Evolutionary conservation across 2,888 invertebrate genomes (phyloP).

Genomic region (Petrolisthes cinctipes): DNA sequence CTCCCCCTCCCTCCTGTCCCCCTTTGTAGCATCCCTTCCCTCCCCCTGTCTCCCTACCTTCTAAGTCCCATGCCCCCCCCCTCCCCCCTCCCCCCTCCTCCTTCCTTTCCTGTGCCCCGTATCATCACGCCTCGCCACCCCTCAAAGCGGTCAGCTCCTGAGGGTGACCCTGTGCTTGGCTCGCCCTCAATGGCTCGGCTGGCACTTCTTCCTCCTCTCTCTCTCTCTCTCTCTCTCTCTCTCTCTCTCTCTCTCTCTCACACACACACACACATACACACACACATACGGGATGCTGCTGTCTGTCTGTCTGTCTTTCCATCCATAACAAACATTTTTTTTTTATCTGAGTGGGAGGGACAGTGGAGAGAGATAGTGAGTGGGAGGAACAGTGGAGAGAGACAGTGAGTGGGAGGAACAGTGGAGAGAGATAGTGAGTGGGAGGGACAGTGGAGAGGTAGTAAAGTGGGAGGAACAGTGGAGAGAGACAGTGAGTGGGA

Average conservation of each 20-base stretch:
- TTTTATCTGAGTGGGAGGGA: too few species aligned
- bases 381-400: background rate
- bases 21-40: background rate
- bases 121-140: slow-evolving; percentile 40
- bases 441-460: background rate
- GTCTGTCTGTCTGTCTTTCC: background rate
- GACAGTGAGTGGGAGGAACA: slow-evolving; percentile 25
- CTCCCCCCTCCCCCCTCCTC: slow-evolving; percentile 1
- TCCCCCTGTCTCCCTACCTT: background rate
- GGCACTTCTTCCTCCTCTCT: background rate
- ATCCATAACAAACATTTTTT: too few species aligned
- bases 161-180: slow-evolving; percentile 27
- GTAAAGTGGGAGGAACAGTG: too few species aligned
- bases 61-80: background rate
- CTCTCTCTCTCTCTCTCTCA: slow-evolving; percentile 8
- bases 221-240: background rate
- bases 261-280: background rate
- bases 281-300: background rate
- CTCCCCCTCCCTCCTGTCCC: background rate
- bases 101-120: background rate
- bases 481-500: too few species aligned
- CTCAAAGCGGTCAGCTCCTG: slow-evolving; percentile 30
- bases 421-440: background rate
- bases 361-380: slow-evolving; percentile 10
- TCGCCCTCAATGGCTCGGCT: slow-evolving; percentile 6